Conservation (phyloP, 2,888 invertebrate species). For the Dexiosoma caninum region DNA sequence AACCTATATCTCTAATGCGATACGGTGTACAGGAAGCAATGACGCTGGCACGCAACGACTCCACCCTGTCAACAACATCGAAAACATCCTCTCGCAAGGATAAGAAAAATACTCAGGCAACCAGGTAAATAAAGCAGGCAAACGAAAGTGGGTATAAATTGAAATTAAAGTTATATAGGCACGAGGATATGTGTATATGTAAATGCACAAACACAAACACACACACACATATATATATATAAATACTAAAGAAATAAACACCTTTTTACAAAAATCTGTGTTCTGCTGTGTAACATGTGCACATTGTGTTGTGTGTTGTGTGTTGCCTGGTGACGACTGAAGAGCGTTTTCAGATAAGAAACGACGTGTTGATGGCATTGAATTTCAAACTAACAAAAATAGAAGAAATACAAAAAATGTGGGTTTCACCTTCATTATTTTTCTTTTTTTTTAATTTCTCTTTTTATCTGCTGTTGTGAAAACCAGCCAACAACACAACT, state of each 20-base stretch:
- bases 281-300: not conserved
- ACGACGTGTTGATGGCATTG: too few relatives aligned
- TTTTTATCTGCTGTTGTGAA: too few relatives aligned
- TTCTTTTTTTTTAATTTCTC: too few relatives aligned
- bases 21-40: constrained; percentile 78
- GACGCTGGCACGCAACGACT: constrained; percentile 78
- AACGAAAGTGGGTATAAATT: not conserved
- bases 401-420: too few relatives aligned
- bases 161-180: too few relatives aligned
- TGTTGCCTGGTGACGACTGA: not conserved
- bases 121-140: constrained; percentile 71
- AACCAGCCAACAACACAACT: too few relatives aligned
- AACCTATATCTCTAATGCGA: constrained; percentile 79
- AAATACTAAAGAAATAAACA: not conserved
- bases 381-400: not conserved
- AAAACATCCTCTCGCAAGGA: constrained; percentile 78
- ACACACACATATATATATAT: too few relatives aligned
- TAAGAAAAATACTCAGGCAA: constrained; percentile 78
- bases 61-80: constrained; percentile 81
- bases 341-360: not conserved
- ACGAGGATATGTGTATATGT: too few relatives aligned
- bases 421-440: constrained; percentile 33
- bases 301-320: not conserved
- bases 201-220: too few relatives aligned
- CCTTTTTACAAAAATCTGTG: not conserved